These are phyloP conservation scores for Chanos chanos DNA, from an alignment of 2,797 vertebrate species.

Conservation along the genomic window DNA sequence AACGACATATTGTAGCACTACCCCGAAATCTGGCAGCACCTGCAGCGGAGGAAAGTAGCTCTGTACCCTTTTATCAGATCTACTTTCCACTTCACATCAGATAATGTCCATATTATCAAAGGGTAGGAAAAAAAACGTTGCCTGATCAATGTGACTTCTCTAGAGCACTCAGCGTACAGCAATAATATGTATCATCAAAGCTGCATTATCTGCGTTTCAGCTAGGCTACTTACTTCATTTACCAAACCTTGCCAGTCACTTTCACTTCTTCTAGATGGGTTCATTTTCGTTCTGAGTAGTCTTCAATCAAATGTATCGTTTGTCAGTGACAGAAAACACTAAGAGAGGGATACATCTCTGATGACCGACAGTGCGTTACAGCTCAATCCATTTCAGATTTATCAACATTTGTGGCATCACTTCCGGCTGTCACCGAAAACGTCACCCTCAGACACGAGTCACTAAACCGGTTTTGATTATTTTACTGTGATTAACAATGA, in stretches of 20 bases:
- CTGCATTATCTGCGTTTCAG: neutral
- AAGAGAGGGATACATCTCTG: constrained; percentile 6
- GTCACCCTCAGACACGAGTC: neutral
- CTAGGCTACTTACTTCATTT: constrained; percentile 83
- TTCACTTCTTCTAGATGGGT: constrained; percentile 76
- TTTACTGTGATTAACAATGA: too few species aligned
- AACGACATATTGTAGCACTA: too few species aligned
- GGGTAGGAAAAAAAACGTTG: too few species aligned
- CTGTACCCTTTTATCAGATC: too few species aligned
- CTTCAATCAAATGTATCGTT: neutral
- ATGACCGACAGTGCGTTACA: neutral
- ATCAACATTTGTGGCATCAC: constrained; percentile 15
- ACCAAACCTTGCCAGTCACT: constrained; percentile 91
- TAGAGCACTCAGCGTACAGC: too few species aligned
- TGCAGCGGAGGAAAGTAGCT: too few species aligned
- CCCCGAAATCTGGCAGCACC: too few species aligned
- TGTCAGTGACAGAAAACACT: neutral
- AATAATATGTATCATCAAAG: too few species aligned
- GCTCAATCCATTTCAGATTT: constrained; percentile 2
- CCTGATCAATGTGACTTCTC: too few species aligned
- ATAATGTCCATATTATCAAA: too few species aligned
- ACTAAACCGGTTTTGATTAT: neutral
- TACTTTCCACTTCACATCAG: too few species aligned
- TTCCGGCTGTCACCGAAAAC: constrained; percentile 24
- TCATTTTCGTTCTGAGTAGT: constrained; percentile 61